phyloP scores from a whole-genome alignment of 2,888 invertebrate species.

The Clistopyga incitator region DNA sequence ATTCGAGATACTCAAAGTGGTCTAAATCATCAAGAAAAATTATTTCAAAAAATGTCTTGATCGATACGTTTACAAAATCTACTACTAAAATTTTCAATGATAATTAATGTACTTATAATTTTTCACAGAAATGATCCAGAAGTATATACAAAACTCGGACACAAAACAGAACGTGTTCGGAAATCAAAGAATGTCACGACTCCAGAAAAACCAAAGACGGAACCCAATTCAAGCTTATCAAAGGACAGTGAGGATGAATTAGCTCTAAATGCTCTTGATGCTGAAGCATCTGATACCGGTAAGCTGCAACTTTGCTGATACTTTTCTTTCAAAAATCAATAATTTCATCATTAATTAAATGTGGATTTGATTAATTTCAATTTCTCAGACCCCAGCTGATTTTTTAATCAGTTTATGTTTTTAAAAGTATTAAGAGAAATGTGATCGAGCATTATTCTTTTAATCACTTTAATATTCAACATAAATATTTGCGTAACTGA shows the following conservation, averaged over 20 bases:
- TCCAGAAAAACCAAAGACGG: slow-evolving; percentile 23
- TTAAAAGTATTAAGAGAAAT: background rate
- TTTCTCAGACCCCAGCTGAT: background rate
- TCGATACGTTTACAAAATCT: background rate
- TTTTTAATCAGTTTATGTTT: background rate
- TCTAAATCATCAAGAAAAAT: too few relatives aligned
- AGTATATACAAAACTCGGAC: slow-evolving; percentile 11
- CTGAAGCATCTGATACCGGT: slow-evolving; percentile 44
- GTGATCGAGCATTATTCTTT: too few relatives aligned
- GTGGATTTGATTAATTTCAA: background rate
- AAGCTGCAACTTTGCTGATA: background rate
- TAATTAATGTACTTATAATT: background rate
- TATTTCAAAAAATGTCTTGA: too few relatives aligned
- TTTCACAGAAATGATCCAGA: slow-evolving; percentile 16
- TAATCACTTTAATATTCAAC: too few relatives aligned
- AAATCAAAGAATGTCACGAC: slow-evolving; percentile 19
- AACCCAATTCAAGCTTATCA: background rate
- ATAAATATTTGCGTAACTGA: too few relatives aligned
- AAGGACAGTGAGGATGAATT: slow-evolving; percentile 12
- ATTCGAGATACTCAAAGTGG: too few relatives aligned
- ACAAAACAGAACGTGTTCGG: background rate
- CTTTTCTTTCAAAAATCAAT: background rate
- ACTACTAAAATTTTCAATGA: background rate
- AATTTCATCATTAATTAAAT: too few relatives aligned
- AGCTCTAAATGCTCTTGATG: background rate